Percentiles rank a stretch among this genome's conserved stretches.
Evolutionary conservation across 2,888 invertebrate species (phyloP).

Genomic region (Pseudanteris insignis): DNA sequence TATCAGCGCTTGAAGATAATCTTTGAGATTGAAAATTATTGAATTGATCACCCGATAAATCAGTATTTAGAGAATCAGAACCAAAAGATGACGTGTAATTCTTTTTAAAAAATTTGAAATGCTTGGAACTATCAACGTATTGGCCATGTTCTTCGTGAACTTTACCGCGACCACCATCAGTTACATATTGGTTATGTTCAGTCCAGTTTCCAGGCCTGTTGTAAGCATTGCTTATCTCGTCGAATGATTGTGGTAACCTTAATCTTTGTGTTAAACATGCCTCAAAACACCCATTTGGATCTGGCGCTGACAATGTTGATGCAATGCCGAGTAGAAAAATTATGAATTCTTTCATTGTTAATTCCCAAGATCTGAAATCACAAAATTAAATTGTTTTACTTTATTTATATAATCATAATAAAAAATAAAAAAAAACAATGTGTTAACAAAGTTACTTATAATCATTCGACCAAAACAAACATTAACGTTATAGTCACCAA

Average conservation of each 20-base stretch:
- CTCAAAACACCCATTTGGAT: conserved; percentile 27
- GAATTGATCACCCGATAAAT: not conserved
- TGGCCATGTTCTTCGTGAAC: conserved; percentile 56
- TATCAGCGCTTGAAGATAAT: conserved; percentile 5
- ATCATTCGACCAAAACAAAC: no score
- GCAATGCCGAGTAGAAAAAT: no score
- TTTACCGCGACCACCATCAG: conserved; percentile 52
- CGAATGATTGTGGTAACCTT: not conserved
- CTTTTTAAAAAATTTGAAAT: conserved; percentile 53
- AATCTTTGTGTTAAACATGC: conserved; percentile 22
- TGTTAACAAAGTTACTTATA: no score
- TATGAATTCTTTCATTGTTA: no score
- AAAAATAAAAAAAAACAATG: no score
- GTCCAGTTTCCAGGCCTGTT: conserved; percentile 57
- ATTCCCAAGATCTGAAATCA: no score
- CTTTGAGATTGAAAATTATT: conserved; percentile 2
- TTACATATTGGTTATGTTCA: conserved; percentile 53
- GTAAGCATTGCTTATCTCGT: no score
- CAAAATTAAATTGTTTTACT: no score
- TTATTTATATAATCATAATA: no score
- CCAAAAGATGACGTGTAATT: conserved; percentile 55
- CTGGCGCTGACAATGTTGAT: conserved; percentile 20
- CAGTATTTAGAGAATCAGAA: not conserved
- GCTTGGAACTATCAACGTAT: conserved; percentile 48
- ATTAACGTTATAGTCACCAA: no score